phyloP scores from a whole-genome alignment of 2,888 invertebrate species.

The Patella ulyssiponensis region DNA sequence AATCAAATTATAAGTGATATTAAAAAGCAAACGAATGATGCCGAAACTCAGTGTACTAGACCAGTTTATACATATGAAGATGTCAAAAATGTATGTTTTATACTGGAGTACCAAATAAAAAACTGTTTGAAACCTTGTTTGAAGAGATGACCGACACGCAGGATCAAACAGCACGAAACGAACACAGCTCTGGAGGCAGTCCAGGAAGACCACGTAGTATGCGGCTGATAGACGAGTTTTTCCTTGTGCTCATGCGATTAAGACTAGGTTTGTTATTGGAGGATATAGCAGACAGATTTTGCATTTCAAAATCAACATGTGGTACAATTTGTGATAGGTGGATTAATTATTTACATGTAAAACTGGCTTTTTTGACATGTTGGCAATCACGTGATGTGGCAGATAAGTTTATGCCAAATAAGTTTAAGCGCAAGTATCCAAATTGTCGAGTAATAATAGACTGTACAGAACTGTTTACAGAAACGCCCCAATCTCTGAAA shows the following conservation, averaged over 20 bases:
- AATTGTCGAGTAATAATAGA: slow-evolving; percentile 39
- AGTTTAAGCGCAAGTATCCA: slow-evolving; percentile 33
- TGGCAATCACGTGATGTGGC: slow-evolving; percentile 27
- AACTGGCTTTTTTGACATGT: slow-evolving; percentile 13
- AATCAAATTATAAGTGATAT: no score
- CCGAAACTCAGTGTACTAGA: no score
- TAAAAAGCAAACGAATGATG: no score
- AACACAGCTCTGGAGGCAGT: not conserved
- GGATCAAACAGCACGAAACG: not conserved
- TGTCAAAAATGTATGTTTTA: no score
- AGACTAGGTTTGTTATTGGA: not conserved
- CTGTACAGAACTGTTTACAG: slow-evolving; percentile 43
- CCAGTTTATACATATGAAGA: no score
- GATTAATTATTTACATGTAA: slow-evolving; percentile 17
- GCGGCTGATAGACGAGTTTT: slow-evolving; percentile 1
- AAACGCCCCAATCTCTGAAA: slow-evolving; percentile 32
- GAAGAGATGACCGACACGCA: not conserved
- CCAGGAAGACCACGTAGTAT: not conserved
- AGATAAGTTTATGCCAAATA: slow-evolving; percentile 27
- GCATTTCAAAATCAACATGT: not conserved
- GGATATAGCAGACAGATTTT: no score
- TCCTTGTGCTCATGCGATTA: not conserved
- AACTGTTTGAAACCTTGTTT: not conserved
- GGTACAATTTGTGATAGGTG: not conserved
- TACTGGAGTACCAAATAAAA: no score